These are phyloP conservation scores for Epicauta chinensis DNA, from an alignment of 1,140 invertebrate genomes.

Conservation along the genomic window DNA sequence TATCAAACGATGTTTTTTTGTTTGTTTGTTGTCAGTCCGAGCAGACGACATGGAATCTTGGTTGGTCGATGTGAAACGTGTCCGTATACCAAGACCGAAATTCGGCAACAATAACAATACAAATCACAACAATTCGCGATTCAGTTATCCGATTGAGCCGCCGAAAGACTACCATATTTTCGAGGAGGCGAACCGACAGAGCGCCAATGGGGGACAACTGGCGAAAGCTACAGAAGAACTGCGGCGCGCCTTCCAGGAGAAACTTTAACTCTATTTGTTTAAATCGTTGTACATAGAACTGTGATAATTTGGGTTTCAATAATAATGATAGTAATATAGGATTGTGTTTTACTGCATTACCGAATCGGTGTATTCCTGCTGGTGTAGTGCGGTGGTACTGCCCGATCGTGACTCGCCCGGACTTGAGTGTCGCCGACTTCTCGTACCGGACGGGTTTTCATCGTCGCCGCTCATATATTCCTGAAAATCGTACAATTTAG, in stretches of 20 bases:
- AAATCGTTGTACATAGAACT: constrained; percentile 21
- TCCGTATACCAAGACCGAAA: constrained; percentile 76
- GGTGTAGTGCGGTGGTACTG: constrained; percentile 52
- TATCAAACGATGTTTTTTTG: not conserved
- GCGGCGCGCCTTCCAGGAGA: constrained; percentile 63
- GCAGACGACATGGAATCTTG: constrained; percentile 73
- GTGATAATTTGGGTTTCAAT: constrained; percentile 14
- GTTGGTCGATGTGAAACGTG: constrained; percentile 73
- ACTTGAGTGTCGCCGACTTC: constrained; percentile 57
- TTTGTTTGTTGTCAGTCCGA: not conserved
- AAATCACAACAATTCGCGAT: constrained; percentile 18
- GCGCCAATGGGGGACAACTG: constrained; percentile 46
- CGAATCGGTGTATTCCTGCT: constrained; percentile 55
- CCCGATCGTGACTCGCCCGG: constrained; percentile 53
- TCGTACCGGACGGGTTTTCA: constrained; percentile 55
- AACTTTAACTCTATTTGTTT: constrained; percentile 50
- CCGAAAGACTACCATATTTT: constrained; percentile 55
- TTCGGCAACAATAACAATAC: constrained; percentile 51
- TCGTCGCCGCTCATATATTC: constrained; percentile 48
- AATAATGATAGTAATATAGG: not conserved
- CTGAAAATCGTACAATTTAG: constrained; percentile 35
- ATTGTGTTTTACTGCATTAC: constrained; percentile 44
- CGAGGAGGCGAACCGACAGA: constrained; percentile 44
- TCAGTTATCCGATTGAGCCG: constrained; percentile 50
- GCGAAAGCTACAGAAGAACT: constrained; percentile 67